Conservation (phyloP, 2,797 vertebrate genomes). For the Erpetoichthys calabaricus region DNA sequence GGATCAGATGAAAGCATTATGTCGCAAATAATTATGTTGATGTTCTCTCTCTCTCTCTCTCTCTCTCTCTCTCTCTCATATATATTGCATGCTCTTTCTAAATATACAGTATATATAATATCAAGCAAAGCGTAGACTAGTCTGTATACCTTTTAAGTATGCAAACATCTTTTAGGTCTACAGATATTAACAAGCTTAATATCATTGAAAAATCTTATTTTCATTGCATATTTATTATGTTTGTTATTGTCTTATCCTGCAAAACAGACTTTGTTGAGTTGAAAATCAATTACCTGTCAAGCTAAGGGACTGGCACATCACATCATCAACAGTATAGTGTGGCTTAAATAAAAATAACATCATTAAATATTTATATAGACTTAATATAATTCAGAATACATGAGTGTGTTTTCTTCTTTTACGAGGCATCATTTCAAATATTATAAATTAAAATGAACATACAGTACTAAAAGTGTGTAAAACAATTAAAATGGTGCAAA, state of each 20-base stretch:
- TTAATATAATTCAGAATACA: neutral
- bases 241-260: slow-evolving; percentile 2
- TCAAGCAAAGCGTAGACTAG: neutral
- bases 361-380: neutral
- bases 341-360: neutral
- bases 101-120: neutral
- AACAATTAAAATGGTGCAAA: no score
- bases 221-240: neutral
- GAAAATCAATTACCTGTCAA: neutral
- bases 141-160: neutral
- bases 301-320: neutral
- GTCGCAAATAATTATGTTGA: no score
- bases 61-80: neutral
- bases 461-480: no score
- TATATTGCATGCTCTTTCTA: no score
- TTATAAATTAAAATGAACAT: no score
- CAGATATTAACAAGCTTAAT: neutral
- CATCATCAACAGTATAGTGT: neutral
- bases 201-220: neutral
- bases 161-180: neutral
- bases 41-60: slow-evolving; percentile 6
- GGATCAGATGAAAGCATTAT: no score
- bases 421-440: no score
- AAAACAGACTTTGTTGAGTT: neutral
- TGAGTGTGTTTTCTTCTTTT: no score